phyloP scores from a whole-genome alignment of 1,140 invertebrate genomes.

The Neodiprion virginianus region DNA sequence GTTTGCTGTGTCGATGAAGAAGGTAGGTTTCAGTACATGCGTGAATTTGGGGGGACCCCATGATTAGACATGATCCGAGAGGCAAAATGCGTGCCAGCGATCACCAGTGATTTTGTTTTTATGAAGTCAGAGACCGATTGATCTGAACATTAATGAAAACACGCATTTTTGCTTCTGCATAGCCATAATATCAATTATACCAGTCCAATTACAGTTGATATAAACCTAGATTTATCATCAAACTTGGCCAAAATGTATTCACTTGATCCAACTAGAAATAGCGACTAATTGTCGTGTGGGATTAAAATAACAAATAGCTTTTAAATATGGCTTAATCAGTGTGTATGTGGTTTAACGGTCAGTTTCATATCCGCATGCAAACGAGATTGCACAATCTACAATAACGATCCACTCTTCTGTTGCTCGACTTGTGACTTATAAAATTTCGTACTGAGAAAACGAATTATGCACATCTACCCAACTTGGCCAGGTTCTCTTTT shows the following conservation, averaged over 20 bases:
- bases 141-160: too few species aligned
- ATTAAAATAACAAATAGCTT: not conserved
- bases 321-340: not conserved
- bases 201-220: too few species aligned
- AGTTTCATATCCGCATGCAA: not conserved
- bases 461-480: not conserved
- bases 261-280: not conserved
- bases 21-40: too few species aligned
- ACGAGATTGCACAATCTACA: not conserved
- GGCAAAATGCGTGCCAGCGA: too few species aligned
- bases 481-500: not conserved
- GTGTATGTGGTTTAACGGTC: not conserved
- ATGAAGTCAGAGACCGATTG: too few species aligned
- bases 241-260: not conserved
- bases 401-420: not conserved
- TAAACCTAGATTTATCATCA: not conserved
- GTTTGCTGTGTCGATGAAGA: too few species aligned
- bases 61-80: too few species aligned
- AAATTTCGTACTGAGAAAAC: not conserved
- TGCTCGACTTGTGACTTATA: not conserved
- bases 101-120: too few species aligned
- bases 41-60: too few species aligned
- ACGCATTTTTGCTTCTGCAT: too few species aligned
- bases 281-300: not conserved
- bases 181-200: too few species aligned